A percentile compares a stretch with the other conserved stretches of the same genome.
Conservation (phyloP, 2,113 vertebrate genomes). For the Cochlearius cochlearius region DNA sequence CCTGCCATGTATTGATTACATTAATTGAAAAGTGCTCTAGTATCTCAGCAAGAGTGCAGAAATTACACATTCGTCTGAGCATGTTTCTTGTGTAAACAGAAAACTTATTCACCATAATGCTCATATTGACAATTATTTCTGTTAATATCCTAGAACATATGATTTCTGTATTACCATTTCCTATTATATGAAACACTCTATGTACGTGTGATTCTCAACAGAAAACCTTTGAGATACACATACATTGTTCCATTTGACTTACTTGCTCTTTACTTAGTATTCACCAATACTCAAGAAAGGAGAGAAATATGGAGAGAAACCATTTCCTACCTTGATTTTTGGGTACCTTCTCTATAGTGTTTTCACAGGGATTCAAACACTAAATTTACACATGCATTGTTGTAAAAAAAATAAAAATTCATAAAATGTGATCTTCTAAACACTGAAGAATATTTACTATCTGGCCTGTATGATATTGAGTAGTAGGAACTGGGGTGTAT, state of each 20-base stretch:
- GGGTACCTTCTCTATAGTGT: neutral
- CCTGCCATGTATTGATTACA: conserved; percentile 19
- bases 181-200: neutral
- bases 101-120: neutral
- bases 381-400: neutral
- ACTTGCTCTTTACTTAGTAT: neutral
- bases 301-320: neutral
- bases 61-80: neutral
- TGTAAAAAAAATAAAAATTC: neutral
- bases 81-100: neutral
- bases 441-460: neutral
- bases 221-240: neutral
- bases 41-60: neutral
- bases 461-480: neutral
- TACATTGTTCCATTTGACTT: neutral
- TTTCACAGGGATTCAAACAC: neutral
- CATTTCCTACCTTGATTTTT: neutral
- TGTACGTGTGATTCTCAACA: neutral
- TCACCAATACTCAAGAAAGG: neutral
- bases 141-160: neutral
- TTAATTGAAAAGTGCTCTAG: conserved; percentile 26
- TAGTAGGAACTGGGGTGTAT: neutral
- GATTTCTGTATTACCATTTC: neutral
- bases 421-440: neutral
- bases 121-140: neutral